These are phyloP conservation scores for Epistrophe grossulariae DNA, from an alignment of 2,888 invertebrate genomes.

Conservation along the genomic window DNA sequence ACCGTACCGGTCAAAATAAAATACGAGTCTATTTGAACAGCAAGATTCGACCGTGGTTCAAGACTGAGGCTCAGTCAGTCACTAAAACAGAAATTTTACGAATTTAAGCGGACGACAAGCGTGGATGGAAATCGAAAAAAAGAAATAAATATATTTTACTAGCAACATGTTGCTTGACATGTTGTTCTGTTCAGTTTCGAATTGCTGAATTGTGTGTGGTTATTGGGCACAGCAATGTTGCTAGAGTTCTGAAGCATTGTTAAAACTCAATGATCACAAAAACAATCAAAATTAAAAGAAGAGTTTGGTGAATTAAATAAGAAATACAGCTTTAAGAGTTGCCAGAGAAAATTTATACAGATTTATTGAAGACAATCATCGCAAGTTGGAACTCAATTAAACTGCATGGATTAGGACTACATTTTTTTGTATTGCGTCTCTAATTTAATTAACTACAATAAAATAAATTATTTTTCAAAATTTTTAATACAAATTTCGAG, in stretches of 20 bases:
- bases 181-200: neutral
- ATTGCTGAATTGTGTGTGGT: slow-evolving; percentile 11
- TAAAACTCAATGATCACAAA: slow-evolving; percentile 1
- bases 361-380: too few relatives aligned
- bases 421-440: too few relatives aligned
- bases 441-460: too few relatives aligned
- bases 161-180: slow-evolving; percentile 28
- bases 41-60: slow-evolving; percentile 4
- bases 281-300: neutral
- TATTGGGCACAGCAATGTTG: neutral
- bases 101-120: neutral
- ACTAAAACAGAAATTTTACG: slow-evolving; percentile 10
- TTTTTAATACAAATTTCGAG: too few relatives aligned
- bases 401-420: too few relatives aligned
- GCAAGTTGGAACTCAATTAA: too few relatives aligned
- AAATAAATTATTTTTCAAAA: too few relatives aligned
- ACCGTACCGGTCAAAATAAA: slow-evolving; percentile 22
- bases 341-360: neutral
- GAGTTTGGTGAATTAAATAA: neutral
- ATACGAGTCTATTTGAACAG: neutral
- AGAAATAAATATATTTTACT: neutral
- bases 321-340: neutral
- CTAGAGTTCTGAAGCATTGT: neutral
- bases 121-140: slow-evolving; percentile 2
- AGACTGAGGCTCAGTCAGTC: slow-evolving; percentile 30